phyloP scores from a whole-genome alignment of 2,888 invertebrate species.

The Agrilus mali region DNA sequence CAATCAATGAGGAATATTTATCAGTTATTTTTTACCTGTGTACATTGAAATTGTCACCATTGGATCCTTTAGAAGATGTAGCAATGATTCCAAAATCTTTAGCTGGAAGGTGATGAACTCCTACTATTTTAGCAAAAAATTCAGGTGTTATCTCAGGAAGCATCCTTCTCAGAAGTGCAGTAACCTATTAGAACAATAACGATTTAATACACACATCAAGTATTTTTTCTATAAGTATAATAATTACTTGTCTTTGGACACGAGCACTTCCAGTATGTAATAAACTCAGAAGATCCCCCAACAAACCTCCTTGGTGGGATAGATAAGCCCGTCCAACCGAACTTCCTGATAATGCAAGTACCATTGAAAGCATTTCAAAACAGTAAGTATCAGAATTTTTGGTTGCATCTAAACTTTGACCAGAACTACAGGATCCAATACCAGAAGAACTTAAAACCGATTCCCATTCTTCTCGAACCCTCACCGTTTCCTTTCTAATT shows the following conservation, averaged over 20 bases:
- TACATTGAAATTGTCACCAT: constrained; percentile 38
- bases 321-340: constrained; percentile 81
- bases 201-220: not conserved
- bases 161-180: constrained; percentile 74
- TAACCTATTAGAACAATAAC: constrained; percentile 43
- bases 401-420: constrained; percentile 34
- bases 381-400: constrained; percentile 79
- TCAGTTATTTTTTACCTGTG: constrained; percentile 28
- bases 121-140: constrained; percentile 64
- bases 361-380: constrained; percentile 95
- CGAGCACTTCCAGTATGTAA: constrained; percentile 90
- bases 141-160: constrained; percentile 82
- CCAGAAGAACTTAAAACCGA: constrained; percentile 41
- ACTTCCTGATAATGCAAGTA: constrained; percentile 85
- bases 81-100: constrained; percentile 65
- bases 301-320: constrained; percentile 75
- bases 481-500: constrained; percentile 75
- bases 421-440: constrained; percentile 25
- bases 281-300: constrained; percentile 73
- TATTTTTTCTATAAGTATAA: not conserved
- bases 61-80: constrained; percentile 36
- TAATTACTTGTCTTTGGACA: constrained; percentile 75
- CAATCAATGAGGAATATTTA: not conserved
- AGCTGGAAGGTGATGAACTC: constrained; percentile 57
- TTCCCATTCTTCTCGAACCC: constrained; percentile 89